Evolutionary conservation across 2,113 vertebrate genomes (phyloP).

Genomic region (Dicentrarchus labrax): DNA sequence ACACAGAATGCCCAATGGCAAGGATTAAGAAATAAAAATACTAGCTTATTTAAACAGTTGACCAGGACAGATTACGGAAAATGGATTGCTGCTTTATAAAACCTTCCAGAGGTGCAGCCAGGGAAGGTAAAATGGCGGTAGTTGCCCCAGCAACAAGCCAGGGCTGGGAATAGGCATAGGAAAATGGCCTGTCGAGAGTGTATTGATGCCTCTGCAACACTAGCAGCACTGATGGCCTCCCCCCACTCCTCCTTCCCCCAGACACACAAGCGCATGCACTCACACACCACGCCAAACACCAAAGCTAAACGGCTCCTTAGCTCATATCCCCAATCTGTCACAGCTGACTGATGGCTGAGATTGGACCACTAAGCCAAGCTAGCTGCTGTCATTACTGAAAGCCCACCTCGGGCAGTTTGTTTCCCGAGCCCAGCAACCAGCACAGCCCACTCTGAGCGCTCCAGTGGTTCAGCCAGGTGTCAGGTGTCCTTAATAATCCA

Average conservation of each 20-base stretch:
- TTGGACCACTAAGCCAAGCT: slow-evolving; percentile 79
- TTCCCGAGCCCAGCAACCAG: slow-evolving; percentile 51
- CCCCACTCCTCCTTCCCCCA: slow-evolving; percentile 37
- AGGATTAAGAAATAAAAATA: not conserved
- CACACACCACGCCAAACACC: slow-evolving; percentile 68
- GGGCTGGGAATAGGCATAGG: slow-evolving; percentile 78
- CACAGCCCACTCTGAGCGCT: slow-evolving; percentile 53
- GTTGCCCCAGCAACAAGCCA: slow-evolving; percentile 86
- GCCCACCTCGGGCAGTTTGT: slow-evolving; percentile 79
- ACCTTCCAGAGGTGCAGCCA: slow-evolving; percentile 67
- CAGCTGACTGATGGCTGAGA: slow-evolving; percentile 83
- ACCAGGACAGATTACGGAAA: slow-evolving; percentile 11
- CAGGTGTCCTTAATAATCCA: slow-evolving; percentile 68
- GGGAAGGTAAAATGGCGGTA: slow-evolving; percentile 80
- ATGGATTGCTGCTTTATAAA: slow-evolving; percentile 53
- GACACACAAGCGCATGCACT: slow-evolving; percentile 58
- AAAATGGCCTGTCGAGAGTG: slow-evolving; percentile 85
- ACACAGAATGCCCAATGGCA: not conserved
- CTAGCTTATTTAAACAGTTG: slow-evolving; percentile 3
- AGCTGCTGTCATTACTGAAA: slow-evolving; percentile 78
- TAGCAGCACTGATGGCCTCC: slow-evolving; percentile 72
- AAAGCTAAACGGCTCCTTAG: slow-evolving; percentile 81
- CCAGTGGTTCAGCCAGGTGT: slow-evolving; percentile 64
- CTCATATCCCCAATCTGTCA: slow-evolving; percentile 84
- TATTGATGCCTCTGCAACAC: slow-evolving; percentile 86